Evolutionary conservation across 2,797 vertebrate genomes (phyloP).

Genomic region (Trichosurus vulpecula): DNA sequence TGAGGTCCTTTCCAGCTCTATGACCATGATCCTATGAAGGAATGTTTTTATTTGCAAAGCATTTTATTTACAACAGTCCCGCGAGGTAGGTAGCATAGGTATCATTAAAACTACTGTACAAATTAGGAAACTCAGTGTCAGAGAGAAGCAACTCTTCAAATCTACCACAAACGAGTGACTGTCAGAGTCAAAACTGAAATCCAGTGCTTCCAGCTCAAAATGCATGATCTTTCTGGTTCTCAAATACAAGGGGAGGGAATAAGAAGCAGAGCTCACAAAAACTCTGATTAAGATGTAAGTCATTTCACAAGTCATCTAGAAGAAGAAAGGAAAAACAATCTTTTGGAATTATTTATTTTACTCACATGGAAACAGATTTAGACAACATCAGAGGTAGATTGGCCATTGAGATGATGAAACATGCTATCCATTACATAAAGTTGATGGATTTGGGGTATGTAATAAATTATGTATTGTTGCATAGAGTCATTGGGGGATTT

Average conservation of each 20-base stretch:
- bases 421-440: neutral
- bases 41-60: neutral
- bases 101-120: neutral
- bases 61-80: neutral
- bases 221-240: neutral
- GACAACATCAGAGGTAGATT: neutral
- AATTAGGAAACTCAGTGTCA: neutral
- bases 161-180: neutral
- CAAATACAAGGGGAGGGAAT: neutral
- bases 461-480: neutral
- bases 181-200: neutral
- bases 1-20: neutral
- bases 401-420: neutral
- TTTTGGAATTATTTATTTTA: neutral
- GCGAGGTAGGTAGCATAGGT: neutral
- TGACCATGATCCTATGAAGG: neutral
- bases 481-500: neutral
- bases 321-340: neutral
- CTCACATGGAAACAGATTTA: neutral
- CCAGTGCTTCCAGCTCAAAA: neutral
- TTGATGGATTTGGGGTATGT: neutral
- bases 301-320: neutral
- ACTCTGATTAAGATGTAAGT: neutral
- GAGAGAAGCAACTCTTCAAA: neutral
- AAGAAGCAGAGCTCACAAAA: neutral